Base-by-base conservation (phyloP, 2,797 vertebrate species). In the Ctenosaura bakeri region DNA sequence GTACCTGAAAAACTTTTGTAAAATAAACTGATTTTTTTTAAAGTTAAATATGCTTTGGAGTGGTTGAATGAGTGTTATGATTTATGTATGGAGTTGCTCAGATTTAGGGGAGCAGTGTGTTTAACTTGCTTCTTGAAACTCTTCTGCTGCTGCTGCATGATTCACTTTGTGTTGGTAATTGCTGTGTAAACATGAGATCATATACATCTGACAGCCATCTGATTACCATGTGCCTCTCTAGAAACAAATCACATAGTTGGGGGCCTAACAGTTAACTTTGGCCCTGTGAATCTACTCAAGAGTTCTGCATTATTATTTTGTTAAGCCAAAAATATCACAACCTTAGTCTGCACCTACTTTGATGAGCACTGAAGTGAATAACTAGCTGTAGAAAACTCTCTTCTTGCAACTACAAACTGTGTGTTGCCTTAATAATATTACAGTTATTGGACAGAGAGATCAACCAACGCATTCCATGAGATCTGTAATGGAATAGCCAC, bases 11-110 rank as follows among this genome's bases (percentile, higher is more conserved):
- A 71, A 92, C 95, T 96, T 95, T 95, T 95, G 96, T 95, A 94
- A 93, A 97, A 98, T 97, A 97, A 97, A 97, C 92, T 59, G 87
- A 93, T 93, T 94, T 87, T 93, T 93, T 87, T 50, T 18, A 32
- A 86, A 94, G 86, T 9, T 92, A 90, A 90, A 78, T 93, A 59
- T 50, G 73, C 38, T 54, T 89, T 73, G 74, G 6, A 90, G 85
- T 81, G 86, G 79, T 89, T 71, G 83, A 90, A 89, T 52, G 83
- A 46, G 74, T 85, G 62, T 20, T 92, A 87, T 91, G 77, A 35
- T 14, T 92, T 88, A n/a, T 69, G 24, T 90, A 85, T 18, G 16
- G 83, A 86, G 32, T 80, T 87, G 54, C 73, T 89, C 24, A 82
- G 77, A 82, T 83, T 92, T 92, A 89, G 91, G 62, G 83, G 83